Percentiles rank a stretch among this genome's conserved stretches.
These are phyloP conservation scores for Galerucella pusilla DNA, from an alignment of 2,888 invertebrate species.

Conservation along the genomic window DNA sequence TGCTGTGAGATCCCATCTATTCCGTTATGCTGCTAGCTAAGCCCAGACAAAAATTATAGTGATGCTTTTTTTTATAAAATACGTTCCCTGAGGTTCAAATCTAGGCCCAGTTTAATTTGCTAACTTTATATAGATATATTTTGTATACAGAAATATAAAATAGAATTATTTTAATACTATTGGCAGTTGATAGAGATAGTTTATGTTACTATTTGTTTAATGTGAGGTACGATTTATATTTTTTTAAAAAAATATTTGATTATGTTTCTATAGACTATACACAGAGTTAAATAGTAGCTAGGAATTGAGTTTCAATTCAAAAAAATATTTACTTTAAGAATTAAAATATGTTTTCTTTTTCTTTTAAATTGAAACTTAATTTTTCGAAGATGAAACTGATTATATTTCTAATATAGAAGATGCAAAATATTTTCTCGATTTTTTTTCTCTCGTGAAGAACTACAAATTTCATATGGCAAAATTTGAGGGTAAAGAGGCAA, in stretches of 20 bases:
- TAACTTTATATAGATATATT: slow-evolving; percentile 35
- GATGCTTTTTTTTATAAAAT: slow-evolving; percentile 38
- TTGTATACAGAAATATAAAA: slow-evolving; percentile 36
- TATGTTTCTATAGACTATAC: slow-evolving; percentile 32
- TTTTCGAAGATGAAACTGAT: not conserved
- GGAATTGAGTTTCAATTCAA: not conserved
- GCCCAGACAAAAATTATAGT: slow-evolving; percentile 46
- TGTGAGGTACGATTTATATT: slow-evolving; percentile 28
- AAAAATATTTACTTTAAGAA: not conserved
- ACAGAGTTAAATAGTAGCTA: not conserved
- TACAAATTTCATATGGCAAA: slow-evolving; percentile 29
- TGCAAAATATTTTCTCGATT: not conserved
- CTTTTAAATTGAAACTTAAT: not conserved
- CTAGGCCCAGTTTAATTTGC: slow-evolving; percentile 45
- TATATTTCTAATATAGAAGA: not conserved
- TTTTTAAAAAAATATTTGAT: slow-evolving; percentile 30
- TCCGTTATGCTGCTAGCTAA: slow-evolving; percentile 39
- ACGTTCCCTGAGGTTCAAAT: slow-evolving; percentile 48
- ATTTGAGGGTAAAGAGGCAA: slow-evolving; percentile 47
- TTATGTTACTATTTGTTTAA: slow-evolving; percentile 20
- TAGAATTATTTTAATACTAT: slow-evolving; percentile 38
- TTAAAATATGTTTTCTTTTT: not conserved
- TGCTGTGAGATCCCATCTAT: slow-evolving; percentile 20
- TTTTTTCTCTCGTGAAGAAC: slow-evolving; percentile 12
- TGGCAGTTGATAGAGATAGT: slow-evolving; percentile 37